Evolutionary conservation across 2,113 vertebrate genomes (phyloP).

Genomic region (Oryzias melastigma): DNA sequence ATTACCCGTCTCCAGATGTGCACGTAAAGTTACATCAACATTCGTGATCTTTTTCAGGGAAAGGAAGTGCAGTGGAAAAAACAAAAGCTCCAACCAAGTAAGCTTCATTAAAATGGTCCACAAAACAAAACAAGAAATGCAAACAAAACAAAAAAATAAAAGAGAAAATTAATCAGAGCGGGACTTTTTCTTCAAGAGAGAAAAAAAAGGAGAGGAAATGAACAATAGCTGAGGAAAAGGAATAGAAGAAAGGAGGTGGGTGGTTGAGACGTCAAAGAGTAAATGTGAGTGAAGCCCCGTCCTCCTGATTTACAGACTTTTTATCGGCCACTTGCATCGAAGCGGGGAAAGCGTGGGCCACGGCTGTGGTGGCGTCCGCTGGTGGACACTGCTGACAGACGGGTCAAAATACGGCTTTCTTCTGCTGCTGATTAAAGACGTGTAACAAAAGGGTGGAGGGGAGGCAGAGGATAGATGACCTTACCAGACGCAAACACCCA

Average conservation of each 20-base stretch:
- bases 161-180: slow-evolving; percentile 74
- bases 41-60: slow-evolving; percentile 43
- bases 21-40: slow-evolving; percentile 46
- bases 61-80: slow-evolving; percentile 73
- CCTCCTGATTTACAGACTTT: slow-evolving; percentile 59
- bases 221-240: slow-evolving; percentile 67
- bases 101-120: slow-evolving; percentile 73
- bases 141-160: slow-evolving; percentile 73
- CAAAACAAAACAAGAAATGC: slow-evolving; percentile 68
- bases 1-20: slow-evolving; percentile 39
- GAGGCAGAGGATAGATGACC: slow-evolving; percentile 48
- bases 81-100: slow-evolving; percentile 68
- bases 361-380: slow-evolving; percentile 52
- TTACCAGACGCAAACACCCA: slow-evolving; percentile 27
- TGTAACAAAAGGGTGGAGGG: slow-evolving; percentile 58
- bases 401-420: slow-evolving; percentile 73
- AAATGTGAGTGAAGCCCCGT: slow-evolving; percentile 41
- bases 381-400: slow-evolving; percentile 69
- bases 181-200: slow-evolving; percentile 58
- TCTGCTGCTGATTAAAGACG: slow-evolving; percentile 79
- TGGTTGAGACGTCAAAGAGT: slow-evolving; percentile 45
- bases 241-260: slow-evolving; percentile 62
- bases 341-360: slow-evolving; percentile 66
- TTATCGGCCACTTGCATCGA: slow-evolving; percentile 71
- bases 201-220: slow-evolving; percentile 68